Percentiles rank a stretch among this genome's conserved stretches.
These are phyloP conservation scores for Oligia latruncula DNA, from an alignment of 2,888 invertebrate species.

Conservation along the genomic window DNA sequence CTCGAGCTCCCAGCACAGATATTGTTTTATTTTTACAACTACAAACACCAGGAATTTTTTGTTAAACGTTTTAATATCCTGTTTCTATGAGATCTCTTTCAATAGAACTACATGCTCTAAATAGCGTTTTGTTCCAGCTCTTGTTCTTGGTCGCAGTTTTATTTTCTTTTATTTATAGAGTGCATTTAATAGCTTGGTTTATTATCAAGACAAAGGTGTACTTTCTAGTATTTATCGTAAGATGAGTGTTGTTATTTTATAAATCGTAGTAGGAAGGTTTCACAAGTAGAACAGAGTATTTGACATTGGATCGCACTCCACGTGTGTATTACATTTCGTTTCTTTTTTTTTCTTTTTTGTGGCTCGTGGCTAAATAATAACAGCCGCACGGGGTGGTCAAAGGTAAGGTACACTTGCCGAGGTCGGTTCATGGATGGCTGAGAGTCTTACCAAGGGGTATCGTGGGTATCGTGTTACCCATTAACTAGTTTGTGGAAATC, in stretches of 20 bases:
- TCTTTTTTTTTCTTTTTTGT: background rate
- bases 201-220: background rate
- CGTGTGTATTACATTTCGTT: background rate
- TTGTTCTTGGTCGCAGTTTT: conserved; percentile 34
- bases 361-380: too few species aligned
- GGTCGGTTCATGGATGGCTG: too few species aligned
- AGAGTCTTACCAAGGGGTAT: too few species aligned
- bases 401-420: too few species aligned
- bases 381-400: too few species aligned
- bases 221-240: background rate
- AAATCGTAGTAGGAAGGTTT: background rate
- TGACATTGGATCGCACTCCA: background rate
- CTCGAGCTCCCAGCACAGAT: conserved; percentile 53
- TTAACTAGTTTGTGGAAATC: too few species aligned
- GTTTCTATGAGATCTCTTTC: conserved; percentile 47
- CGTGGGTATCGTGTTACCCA: too few species aligned
- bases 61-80: conserved; percentile 54
- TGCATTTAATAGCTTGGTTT: conserved; percentile 5
- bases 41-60: conserved; percentile 41
- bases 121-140: conserved; percentile 31
- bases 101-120: conserved; percentile 40
- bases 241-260: background rate
- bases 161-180: background rate
- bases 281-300: background rate
- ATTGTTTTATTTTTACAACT: conserved; percentile 63